Conservation (phyloP, 2,888 invertebrate species). For the Alloplasta piceator region DNA sequence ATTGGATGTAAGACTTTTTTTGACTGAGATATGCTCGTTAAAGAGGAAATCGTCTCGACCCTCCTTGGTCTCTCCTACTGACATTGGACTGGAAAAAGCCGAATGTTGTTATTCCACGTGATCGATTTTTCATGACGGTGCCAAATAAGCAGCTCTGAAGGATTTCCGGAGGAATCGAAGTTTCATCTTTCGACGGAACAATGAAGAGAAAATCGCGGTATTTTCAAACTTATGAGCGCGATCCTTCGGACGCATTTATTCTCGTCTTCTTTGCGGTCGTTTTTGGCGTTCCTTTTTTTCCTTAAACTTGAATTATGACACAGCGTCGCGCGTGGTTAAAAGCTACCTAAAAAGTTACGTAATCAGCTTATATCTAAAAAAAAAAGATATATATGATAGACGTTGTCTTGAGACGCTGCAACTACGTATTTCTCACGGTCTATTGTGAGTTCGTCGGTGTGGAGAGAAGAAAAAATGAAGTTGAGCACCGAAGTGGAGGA, state of each 20-base stretch:
- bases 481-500: constrained; percentile 30
- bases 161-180: constrained; percentile 39
- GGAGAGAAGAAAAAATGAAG: constrained; percentile 31
- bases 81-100: no score
- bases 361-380: constrained; percentile 70
- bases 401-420: constrained; percentile 47
- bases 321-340: constrained; percentile 63
- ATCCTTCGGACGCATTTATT: neutral
- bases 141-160: no score
- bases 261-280: constrained; percentile 10
- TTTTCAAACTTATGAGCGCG: constrained; percentile 2
- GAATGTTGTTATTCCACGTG: constrained; percentile 26
- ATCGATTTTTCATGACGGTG: constrained; percentile 4
- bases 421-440: constrained; percentile 38
- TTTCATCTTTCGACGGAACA: constrained; percentile 49
- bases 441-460: constrained; percentile 35
- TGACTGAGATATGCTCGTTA: no score
- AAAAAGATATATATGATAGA: constrained; percentile 46
- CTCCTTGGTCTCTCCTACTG: no score
- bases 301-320: constrained; percentile 60
- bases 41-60: no score
- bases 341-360: constrained; percentile 70
- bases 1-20: no score
- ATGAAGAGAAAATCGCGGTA: constrained; percentile 12
- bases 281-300: constrained; percentile 19